phyloP scores from a whole-genome alignment of 64 coral and sea anemone genomes.

The Porites lutea region DNA sequence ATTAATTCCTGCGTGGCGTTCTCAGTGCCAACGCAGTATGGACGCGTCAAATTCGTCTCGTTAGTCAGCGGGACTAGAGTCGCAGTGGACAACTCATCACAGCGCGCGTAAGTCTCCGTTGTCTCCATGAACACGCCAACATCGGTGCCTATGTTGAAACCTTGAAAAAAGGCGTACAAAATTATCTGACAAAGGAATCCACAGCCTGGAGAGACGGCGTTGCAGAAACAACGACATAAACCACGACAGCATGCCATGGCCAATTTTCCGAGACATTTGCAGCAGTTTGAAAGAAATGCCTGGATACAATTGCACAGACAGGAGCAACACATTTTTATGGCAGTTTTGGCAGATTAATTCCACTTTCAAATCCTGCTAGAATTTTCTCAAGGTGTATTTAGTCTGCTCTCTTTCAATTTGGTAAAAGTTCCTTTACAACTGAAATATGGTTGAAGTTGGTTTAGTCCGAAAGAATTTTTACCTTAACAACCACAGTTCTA shows the following conservation, averaged over 20 bases:
- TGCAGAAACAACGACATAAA: constrained; percentile 82
- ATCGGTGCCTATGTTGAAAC: constrained; percentile 95
- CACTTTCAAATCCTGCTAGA: not conserved
- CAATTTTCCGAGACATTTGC: constrained; percentile 84
- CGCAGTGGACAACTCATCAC: constrained; percentile 69
- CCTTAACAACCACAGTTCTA: not conserved
- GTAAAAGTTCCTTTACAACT: not conserved
- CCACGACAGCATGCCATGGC: constrained; percentile 83
- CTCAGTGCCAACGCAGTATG: constrained; percentile 68
- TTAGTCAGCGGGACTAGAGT: constrained; percentile 54
- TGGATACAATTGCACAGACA: constrained; percentile 58
- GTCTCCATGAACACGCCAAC: constrained; percentile 94
- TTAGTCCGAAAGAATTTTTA: not conserved
- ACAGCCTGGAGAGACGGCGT: constrained; percentile 78
- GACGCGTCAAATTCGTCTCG: constrained; percentile 70
- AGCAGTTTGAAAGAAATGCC: constrained; percentile 26
- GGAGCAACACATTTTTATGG: constrained; percentile 37
- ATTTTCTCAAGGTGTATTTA: not conserved
- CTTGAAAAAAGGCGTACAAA: constrained; percentile 88
- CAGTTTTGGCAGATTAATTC: not conserved
- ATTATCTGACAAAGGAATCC: constrained; percentile 90
- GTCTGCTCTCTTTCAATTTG: not conserved
- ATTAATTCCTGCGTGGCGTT: constrained; percentile 72
- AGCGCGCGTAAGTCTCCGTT: constrained; percentile 67
- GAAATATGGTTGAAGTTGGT: not conserved